Evolutionary conservation across 2,797 vertebrate species (phyloP).

Genomic region (Onychomys torridus): DNA sequence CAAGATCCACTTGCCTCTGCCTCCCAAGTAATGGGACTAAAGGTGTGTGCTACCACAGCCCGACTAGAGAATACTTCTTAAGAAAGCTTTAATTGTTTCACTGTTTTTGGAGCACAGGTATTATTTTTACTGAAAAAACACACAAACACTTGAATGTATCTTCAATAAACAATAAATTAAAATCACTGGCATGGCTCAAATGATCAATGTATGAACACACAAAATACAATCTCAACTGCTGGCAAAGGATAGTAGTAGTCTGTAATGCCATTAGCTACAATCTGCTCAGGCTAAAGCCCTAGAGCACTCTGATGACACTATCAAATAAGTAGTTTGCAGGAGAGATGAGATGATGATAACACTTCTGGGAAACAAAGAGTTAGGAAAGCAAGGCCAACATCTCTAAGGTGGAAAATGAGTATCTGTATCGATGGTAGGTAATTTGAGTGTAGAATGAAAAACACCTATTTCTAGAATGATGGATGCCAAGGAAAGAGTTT

Average conservation of each 20-base stretch:
- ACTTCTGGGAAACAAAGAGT: conserved; percentile 19
- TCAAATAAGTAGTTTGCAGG: background rate
- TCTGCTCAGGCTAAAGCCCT: background rate
- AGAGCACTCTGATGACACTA: background rate
- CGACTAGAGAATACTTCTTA: background rate
- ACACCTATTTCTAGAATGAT: conserved; percentile 7
- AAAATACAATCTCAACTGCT: conserved; percentile 11
- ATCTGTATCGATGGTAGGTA: background rate
- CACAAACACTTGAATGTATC: background rate
- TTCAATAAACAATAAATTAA: conserved; percentile 12
- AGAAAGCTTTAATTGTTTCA: conserved; percentile 40
- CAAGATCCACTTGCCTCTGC: too few species aligned
- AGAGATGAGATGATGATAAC: background rate
- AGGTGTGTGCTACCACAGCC: too few species aligned
- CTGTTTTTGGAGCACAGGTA: conserved; percentile 26
- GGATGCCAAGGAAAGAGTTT: background rate
- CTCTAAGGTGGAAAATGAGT: conserved; percentile 42
- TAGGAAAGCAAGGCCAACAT: conserved; percentile 54
- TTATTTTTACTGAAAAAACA: conserved; percentile 47
- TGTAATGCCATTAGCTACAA: background rate
- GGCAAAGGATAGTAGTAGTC: background rate
- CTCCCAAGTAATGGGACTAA: too few species aligned
- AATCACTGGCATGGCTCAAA: background rate
- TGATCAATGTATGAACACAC: background rate
- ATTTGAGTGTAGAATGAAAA: background rate